These are phyloP conservation scores for Megalopta genalis DNA, from an alignment of 1,140 invertebrate genomes.

Conservation along the genomic window DNA sequence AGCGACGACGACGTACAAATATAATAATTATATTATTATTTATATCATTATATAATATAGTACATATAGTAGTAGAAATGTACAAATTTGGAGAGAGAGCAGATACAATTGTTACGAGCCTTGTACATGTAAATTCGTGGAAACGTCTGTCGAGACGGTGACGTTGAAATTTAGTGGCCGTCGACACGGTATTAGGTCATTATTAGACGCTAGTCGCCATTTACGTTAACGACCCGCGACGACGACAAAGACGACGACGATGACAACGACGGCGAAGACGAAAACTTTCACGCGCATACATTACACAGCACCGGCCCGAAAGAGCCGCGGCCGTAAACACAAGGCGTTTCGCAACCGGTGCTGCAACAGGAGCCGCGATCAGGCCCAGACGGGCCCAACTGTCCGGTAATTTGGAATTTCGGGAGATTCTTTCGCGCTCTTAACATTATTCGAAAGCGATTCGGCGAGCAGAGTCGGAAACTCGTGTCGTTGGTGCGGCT, in stretches of 20 bases:
- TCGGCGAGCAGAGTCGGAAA: neutral
- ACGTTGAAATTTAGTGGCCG: constrained; percentile 45
- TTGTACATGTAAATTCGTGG: no score
- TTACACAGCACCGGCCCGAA: constrained; percentile 28
- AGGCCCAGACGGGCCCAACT: neutral
- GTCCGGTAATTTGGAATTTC: constrained; percentile 18
- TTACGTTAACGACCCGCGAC: neutral
- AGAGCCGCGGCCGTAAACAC: constrained; percentile 30
- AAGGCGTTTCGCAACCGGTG: constrained; percentile 33
- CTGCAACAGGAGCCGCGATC: constrained; percentile 9
- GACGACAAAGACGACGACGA: neutral
- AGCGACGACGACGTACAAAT: no score
- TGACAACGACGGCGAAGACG: constrained; percentile 12
- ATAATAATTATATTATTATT: no score
- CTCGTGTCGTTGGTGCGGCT: no score
- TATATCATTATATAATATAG: no score
- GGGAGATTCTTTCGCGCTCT: neutral
- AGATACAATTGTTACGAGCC: no score
- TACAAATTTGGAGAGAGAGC: no score
- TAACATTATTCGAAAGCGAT: neutral
- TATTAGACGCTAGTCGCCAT: constrained; percentile 29
- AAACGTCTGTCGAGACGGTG: neutral
- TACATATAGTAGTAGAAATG: no score
- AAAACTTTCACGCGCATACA: constrained; percentile 53
- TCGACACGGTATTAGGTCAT: constrained; percentile 33